Evolutionary conservation across 2,888 invertebrate species (phyloP).

Genomic region (Lasioglossum figueresi): DNA sequence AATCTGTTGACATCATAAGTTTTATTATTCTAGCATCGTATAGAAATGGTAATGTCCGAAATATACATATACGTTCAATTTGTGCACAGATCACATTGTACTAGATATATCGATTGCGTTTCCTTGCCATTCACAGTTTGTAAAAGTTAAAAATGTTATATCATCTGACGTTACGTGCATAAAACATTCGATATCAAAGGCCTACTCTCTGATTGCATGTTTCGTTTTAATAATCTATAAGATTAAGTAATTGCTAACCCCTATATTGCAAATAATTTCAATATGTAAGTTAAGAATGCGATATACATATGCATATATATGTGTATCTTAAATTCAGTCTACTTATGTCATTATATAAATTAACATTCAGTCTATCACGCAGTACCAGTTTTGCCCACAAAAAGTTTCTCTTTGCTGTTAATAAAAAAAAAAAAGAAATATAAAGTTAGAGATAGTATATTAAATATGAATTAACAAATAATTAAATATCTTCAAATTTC

Average conservation of each 20-base stretch:
- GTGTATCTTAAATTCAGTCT: slow-evolving; percentile 57
- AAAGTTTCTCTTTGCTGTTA: slow-evolving; percentile 15
- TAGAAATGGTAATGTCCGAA: slow-evolving; percentile 76
- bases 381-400: slow-evolving; percentile 45
- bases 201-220: slow-evolving; percentile 56
- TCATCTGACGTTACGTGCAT: slow-evolving; percentile 58
- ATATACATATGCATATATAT: slow-evolving; percentile 36
- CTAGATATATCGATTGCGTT: slow-evolving; percentile 66
- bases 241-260: slow-evolving; percentile 41
- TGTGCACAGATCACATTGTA: slow-evolving; percentile 68
- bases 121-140: slow-evolving; percentile 52
- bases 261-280: slow-evolving; percentile 63
- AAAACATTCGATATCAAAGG: slow-evolving; percentile 57
- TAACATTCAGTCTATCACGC: slow-evolving; percentile 48
- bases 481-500: slow-evolving; percentile 8
- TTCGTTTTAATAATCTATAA: slow-evolving; percentile 40
- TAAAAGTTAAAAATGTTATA: slow-evolving; percentile 71
- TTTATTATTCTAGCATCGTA: slow-evolving; percentile 76
- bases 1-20: slow-evolving; percentile 56
- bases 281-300: slow-evolving; percentile 47
- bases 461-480: background rate
- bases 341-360: slow-evolving; percentile 51
- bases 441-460: slow-evolving; percentile 16
- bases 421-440: background rate
- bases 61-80: slow-evolving; percentile 69